Evolutionary conservation across 2,113 vertebrate genomes (phyloP).

Genomic region (Hippocampus mohnikei): DNA sequence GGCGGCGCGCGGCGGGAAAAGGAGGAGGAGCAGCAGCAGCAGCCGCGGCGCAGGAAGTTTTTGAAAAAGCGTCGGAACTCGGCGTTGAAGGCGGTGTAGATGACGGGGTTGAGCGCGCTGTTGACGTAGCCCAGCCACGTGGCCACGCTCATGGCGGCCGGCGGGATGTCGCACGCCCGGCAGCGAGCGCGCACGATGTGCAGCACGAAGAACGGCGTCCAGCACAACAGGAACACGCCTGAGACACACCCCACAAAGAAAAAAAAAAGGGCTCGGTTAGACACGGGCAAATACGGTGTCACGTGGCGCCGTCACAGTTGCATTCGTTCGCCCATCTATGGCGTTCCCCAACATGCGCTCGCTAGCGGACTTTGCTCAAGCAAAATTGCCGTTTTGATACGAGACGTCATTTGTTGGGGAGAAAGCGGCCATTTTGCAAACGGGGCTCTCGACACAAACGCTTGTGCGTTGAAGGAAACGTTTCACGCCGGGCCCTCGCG

Average conservation of each 20-base stretch:
- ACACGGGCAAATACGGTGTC: background rate
- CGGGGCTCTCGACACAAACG: too few species aligned
- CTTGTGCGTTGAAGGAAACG: background rate
- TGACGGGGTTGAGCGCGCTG: constrained; percentile 91
- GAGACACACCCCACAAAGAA: background rate
- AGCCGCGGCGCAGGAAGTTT: constrained; percentile 76
- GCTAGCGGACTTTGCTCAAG: too few species aligned
- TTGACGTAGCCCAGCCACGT: constrained; percentile 97
- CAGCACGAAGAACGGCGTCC: constrained; percentile 95
- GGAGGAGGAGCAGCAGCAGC: constrained; percentile 50
- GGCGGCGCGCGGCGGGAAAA: background rate
- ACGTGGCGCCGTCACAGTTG: background rate
- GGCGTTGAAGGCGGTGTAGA: constrained; percentile 89
- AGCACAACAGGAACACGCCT: constrained; percentile 93
- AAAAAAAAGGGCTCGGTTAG: background rate
- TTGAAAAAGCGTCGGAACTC: constrained; percentile 90
- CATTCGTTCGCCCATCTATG: too few species aligned
- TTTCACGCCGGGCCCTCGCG: constrained; percentile 15
- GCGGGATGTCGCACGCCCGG: constrained; percentile 75
- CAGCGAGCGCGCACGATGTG: constrained; percentile 85
- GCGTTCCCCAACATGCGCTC: too few species aligned
- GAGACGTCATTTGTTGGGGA: too few species aligned
- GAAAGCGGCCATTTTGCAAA: too few species aligned
- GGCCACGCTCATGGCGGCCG: constrained; percentile 83
- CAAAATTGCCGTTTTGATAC: too few species aligned